These are phyloP conservation scores for Chloroclysta siterata DNA, from an alignment of 2,888 invertebrate species.

Conservation along the genomic window DNA sequence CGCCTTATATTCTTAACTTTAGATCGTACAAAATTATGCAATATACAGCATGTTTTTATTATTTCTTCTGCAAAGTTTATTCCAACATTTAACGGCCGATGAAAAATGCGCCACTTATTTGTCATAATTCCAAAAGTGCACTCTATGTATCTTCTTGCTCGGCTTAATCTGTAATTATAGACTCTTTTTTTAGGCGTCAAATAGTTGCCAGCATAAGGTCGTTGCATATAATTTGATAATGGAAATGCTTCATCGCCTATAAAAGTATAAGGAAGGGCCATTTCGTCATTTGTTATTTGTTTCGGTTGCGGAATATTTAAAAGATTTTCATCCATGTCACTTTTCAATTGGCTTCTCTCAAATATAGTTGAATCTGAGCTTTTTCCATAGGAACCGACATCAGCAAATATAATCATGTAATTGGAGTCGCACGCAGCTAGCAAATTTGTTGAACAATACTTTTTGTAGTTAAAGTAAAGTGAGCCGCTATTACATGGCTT, in stretches of 20 bases:
- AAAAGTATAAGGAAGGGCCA: not conserved
- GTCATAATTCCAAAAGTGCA: too few relatives aligned
- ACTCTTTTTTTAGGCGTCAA: too few relatives aligned
- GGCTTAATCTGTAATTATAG: too few relatives aligned
- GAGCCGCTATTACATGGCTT: slow-evolving; percentile 8
- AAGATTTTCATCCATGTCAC: not conserved
- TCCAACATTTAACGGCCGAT: too few relatives aligned
- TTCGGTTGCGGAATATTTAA: not conserved
- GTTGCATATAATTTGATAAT: too few relatives aligned
- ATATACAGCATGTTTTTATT: too few relatives aligned
- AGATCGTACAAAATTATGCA: too few relatives aligned
- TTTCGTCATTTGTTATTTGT: not conserved
- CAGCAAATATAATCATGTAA: slow-evolving; percentile 12
- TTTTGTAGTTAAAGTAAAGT: slow-evolving; percentile 3
- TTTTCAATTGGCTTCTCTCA: not conserved
- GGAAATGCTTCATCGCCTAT: not conserved
- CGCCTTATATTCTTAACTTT: too few relatives aligned
- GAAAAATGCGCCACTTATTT: too few relatives aligned
- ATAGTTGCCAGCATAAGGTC: too few relatives aligned
- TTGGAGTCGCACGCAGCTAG: slow-evolving; percentile 11
- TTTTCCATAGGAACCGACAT: slow-evolving; percentile 15
- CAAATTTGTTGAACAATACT: not conserved
- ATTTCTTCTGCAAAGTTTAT: too few relatives aligned
- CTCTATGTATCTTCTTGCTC: too few relatives aligned
- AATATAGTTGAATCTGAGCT: slow-evolving; percentile 14